Evolutionary conservation across 2,888 invertebrate species (phyloP), one percentile per base, ranked within the genome.

Genomic region (Agapostemon virescens): DNA sequence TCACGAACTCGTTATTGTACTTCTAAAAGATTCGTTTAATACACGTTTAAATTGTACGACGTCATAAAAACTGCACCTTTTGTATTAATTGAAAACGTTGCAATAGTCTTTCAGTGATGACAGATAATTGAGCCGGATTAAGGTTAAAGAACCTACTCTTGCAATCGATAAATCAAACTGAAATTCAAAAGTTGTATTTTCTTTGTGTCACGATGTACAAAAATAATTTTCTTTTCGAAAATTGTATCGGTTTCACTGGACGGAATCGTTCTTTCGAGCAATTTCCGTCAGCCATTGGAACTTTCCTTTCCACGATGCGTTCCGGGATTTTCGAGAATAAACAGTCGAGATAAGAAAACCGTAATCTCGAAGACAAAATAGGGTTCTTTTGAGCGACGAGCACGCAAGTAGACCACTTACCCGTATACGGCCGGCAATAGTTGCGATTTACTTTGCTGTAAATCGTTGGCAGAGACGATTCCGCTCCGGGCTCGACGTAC

Each of bases 381-480:
- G 64, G 52, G 38, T 79, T 2, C n/a, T 26, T 36, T 26, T 30
- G 26, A 33, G 30, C 13, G 52, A 52, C n/a, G 7, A 61, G n/a
- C 45, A 36, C 26, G 52, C 30, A 11, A 36, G 45, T 40, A 74
- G 76, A 26, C 64, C 68, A 86, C 90, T 93, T 89, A 94, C 94
- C 94, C 90, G 94, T 94, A 87, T 93, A 94, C 70, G 94, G 94
- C 86, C 94, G 94, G 69, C 94, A 94, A 89, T 94, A 94, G 89
- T 94, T 93, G 84, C 94, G 93, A 91, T 94, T 94, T 36, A 94
- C 93, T 89, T 94, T 94, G 70, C 93, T 93, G 88, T 94, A 93
- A 89, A 93, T 81, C 74, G 89, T 88, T 40, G 91, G 88, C 71
- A 89, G 81, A 7, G 90, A 86, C 5, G 89, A 88, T 82, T 94